These are phyloP conservation scores for Athalia cordata DNA, from an alignment of 2,888 invertebrate genomes.

Conservation along the genomic window DNA sequence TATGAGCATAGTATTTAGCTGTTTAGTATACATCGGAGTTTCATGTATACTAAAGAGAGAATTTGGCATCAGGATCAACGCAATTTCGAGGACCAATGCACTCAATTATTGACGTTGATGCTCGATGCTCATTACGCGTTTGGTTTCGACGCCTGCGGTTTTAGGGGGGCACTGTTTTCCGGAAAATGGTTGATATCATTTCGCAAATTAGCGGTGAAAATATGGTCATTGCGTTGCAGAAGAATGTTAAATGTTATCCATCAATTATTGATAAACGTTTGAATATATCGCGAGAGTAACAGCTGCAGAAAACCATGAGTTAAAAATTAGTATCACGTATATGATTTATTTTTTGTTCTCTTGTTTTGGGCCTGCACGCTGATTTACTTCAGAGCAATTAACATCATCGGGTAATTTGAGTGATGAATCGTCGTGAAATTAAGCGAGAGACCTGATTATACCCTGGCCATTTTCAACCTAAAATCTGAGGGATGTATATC, in stretches of 20 bases:
- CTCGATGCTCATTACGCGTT: conserved; percentile 56
- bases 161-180: not conserved
- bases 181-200: conserved; percentile 16
- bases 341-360: too few species aligned
- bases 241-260: too few species aligned
- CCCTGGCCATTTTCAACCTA: too few species aligned
- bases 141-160: conserved; percentile 44
- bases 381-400: too few species aligned
- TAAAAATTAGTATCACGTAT: not conserved
- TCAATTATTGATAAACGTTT: conserved; percentile 8
- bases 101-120: conserved; percentile 55
- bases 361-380: too few species aligned
- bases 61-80: conserved; percentile 48
- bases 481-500: too few species aligned
- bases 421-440: too few species aligned
- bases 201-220: conserved; percentile 17
- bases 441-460: not conserved
- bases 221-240: not conserved
- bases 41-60: not conserved
- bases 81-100: conserved; percentile 59
- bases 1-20: too few species aligned
- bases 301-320: not conserved
- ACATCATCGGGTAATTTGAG: too few species aligned
- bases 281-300: not conserved
- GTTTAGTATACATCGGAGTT: not conserved